Percentiles rank a stretch among this genome's conserved stretches.
phyloP scores from a whole-genome alignment of 2,113 vertebrate genomes.

The Phaethornis superciliosus region DNA sequence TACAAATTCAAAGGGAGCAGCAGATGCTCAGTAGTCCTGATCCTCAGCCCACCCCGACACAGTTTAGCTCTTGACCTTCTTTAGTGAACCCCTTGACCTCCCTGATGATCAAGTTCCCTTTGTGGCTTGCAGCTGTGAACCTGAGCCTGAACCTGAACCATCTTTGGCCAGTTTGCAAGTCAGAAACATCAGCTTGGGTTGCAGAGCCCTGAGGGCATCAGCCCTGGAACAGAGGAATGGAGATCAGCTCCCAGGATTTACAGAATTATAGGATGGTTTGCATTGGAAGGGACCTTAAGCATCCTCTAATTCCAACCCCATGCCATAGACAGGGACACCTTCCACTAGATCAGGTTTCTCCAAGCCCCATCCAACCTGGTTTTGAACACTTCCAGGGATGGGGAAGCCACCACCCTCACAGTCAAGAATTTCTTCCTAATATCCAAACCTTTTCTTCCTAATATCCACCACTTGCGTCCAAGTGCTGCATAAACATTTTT shows the following conservation, averaged over 20 bases:
- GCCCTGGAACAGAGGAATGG: rapidly evolving
- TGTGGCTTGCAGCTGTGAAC: neutral
- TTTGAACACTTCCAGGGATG: too few species aligned
- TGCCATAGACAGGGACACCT: too few species aligned
- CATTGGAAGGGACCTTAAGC: too few species aligned
- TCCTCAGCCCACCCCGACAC: neutral
- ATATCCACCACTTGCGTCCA: too few species aligned
- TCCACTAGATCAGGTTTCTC: too few species aligned
- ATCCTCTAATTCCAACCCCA: too few species aligned
- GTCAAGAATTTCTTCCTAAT: too few species aligned
- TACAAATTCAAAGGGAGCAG: neutral
- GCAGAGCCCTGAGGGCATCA: neutral
- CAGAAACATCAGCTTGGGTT: neutral
- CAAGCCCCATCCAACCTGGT: too few species aligned
- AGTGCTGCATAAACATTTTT: neutral
- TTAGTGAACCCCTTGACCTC: neutral
- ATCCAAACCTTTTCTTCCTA: too few species aligned
- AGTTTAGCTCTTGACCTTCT: neutral
- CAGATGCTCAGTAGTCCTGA: neutral
- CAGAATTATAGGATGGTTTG: too few species aligned
- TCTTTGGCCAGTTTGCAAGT: neutral
- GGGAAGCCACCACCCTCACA: too few species aligned
- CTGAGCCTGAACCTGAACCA: neutral
- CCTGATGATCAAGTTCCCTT: neutral
- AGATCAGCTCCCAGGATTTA: neutral